phyloP scores from a whole-genome alignment of 2,113 vertebrate genomes.

The Dolichotis patagonum region DNA sequence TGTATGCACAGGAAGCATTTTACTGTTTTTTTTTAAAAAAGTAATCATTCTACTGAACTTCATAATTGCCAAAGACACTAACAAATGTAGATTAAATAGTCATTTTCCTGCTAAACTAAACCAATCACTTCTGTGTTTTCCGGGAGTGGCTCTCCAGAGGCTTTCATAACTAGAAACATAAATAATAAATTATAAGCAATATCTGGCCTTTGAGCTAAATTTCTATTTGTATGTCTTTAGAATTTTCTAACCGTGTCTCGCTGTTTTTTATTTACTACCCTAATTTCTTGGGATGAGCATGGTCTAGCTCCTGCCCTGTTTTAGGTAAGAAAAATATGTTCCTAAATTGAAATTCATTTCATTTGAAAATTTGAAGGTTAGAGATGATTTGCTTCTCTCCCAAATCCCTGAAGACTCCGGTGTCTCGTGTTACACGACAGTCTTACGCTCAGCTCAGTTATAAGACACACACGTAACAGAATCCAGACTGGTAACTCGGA shows the following conservation, averaged over 20 bases:
- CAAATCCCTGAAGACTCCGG: neutral
- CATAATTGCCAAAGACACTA: neutral
- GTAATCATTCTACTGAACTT: neutral
- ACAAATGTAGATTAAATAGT: neutral
- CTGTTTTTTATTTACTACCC: neutral
- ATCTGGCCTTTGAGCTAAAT: neutral
- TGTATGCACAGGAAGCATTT: neutral
- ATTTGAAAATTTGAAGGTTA: neutral
- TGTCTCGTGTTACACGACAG: neutral
- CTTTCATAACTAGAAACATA: neutral
- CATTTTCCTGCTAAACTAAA: neutral
- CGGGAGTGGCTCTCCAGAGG: neutral
- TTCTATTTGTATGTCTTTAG: neutral
- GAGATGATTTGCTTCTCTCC: neutral
- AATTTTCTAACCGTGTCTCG: neutral
- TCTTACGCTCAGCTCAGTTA: neutral
- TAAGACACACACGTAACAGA: neutral
- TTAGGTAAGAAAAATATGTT: neutral
- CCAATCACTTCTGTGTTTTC: neutral
- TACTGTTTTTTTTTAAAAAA: neutral
- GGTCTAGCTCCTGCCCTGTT: neutral
- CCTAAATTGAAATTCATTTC: slow-evolving; percentile 1
- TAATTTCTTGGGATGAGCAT: neutral
- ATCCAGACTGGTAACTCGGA: neutral
- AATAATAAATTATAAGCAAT: slow-evolving; percentile 34